Evolutionary conservation across 2,888 invertebrate species (phyloP).

Genomic region (Chymomyza fuscimana): DNA sequence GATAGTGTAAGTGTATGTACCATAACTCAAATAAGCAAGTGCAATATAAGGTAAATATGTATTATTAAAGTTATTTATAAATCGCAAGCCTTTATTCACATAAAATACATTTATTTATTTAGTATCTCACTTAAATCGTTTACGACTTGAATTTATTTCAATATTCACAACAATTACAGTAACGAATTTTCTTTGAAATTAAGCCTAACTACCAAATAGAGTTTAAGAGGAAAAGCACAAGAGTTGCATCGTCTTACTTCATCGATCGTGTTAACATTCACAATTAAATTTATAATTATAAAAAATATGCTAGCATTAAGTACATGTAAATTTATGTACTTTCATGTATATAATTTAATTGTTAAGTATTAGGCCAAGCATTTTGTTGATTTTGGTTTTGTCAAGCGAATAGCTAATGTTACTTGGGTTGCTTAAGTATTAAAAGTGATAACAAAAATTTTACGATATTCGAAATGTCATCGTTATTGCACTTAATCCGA

Average conservation of each 20-base stretch:
- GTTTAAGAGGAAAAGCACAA: constrained; percentile 69
- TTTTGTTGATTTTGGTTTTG: constrained; percentile 19
- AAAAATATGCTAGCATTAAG: constrained; percentile 70
- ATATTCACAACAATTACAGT: constrained; percentile 76
- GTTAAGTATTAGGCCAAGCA: constrained; percentile 49
- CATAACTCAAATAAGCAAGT: constrained; percentile 8
- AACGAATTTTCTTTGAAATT: constrained; percentile 72
- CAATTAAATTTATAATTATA: constrained; percentile 66
- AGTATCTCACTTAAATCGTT: constrained; percentile 53
- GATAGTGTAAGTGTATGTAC: background rate
- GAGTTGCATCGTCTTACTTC: constrained; percentile 29
- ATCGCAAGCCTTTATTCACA: constrained; percentile 62
- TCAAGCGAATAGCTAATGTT: constrained; percentile 41
- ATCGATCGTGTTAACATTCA: constrained; percentile 52
- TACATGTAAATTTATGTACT: constrained; percentile 12
- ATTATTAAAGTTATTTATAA: constrained; percentile 44
- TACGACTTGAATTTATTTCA: constrained; percentile 64
- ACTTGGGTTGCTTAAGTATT: constrained; percentile 11
- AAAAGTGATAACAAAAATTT: constrained; percentile 39
- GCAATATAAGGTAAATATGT: constrained; percentile 38
- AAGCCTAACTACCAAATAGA: constrained; percentile 72
- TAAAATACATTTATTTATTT: constrained; percentile 64
- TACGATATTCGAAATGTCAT: constrained; percentile 60
- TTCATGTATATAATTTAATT: constrained; percentile 45
- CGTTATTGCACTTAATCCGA: constrained; percentile 64